phyloP scores from a whole-genome alignment of 1,140 invertebrate genomes.

The Drosophila kurseongensis region DNA sequence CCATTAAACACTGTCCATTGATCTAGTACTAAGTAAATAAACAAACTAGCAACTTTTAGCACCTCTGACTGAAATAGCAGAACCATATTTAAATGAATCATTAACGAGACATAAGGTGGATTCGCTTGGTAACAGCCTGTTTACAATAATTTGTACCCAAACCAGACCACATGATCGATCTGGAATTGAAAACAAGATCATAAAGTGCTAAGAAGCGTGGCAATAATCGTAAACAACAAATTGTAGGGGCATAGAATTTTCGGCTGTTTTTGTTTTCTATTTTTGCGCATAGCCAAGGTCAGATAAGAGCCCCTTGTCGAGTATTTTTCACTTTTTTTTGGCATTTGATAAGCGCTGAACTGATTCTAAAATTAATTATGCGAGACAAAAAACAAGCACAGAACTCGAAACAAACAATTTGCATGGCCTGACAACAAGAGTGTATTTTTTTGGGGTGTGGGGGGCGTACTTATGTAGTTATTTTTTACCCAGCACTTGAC shows the following conservation, averaged over 20 bases:
- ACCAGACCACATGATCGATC: constrained; percentile 39
- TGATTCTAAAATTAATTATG: constrained; percentile 44
- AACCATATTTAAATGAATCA: constrained; percentile 60
- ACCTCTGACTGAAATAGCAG: constrained; percentile 43
- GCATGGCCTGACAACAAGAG: constrained; percentile 34
- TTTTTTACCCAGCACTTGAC: constrained; percentile 21
- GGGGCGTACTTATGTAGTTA: constrained; percentile 1
- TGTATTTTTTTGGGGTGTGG: neutral
- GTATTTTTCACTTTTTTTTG: constrained; percentile 28
- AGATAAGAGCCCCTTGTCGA: constrained; percentile 39
- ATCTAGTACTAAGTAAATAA: constrained; percentile 38
- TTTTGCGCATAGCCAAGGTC: constrained; percentile 49
- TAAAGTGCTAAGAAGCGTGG: constrained; percentile 51
- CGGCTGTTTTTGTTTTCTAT: constrained; percentile 40
- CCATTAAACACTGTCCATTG: constrained; percentile 20
- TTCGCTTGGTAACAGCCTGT: constrained; percentile 55
- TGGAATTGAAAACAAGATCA: constrained; percentile 68
- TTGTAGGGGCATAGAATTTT: constrained; percentile 38
- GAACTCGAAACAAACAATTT: constrained; percentile 28
- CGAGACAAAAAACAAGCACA: constrained; percentile 19
- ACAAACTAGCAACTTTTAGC: constrained; percentile 50
- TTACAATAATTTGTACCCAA: constrained; percentile 19
- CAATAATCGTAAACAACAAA: constrained; percentile 60
- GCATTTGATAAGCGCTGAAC: constrained; percentile 46
- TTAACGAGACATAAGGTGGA: constrained; percentile 48